Percentiles rank a stretch among this genome's conserved stretches.
Conservation (phyloP, 2,113 vertebrate species). For the Varanus salvator region DNA sequence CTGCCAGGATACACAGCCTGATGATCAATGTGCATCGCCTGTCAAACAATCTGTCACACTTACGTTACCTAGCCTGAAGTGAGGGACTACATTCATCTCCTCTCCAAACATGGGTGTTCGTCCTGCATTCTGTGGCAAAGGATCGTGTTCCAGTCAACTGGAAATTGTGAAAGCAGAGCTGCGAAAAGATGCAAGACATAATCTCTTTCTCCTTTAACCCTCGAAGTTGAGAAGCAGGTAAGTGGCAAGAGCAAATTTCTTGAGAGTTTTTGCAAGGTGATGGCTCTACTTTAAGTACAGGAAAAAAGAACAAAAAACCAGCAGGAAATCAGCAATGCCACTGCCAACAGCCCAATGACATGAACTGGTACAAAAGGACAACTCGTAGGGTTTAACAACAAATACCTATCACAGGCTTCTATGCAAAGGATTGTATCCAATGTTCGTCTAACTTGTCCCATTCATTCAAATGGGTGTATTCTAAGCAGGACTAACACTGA, state of each 20-base stretch:
- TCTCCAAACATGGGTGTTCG: not conserved
- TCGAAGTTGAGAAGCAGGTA: not conserved
- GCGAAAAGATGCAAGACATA: not conserved
- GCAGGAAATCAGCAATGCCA: not conserved
- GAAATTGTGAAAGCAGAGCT: not conserved
- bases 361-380: not conserved
- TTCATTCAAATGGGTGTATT: no score
- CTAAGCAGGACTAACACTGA: no score
- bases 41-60: conserved; percentile 16
- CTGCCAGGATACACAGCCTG: conserved; percentile 27
- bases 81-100: not conserved
- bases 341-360: not conserved
- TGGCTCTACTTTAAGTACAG: not conserved
- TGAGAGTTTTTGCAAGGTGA: not conserved
- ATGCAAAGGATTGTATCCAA: no score
- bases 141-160: not conserved
- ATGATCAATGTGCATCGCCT: conserved; percentile 15
- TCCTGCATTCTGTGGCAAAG: not conserved
- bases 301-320: not conserved
- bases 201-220: not conserved
- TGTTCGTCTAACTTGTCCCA: no score
- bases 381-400: not conserved
- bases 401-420: not conserved
- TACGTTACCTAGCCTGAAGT: conserved; percentile 27
- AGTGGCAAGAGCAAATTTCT: not conserved